phyloP scores from a whole-genome alignment of 2,888 invertebrate genomes.

The Dryomyza anilis region DNA sequence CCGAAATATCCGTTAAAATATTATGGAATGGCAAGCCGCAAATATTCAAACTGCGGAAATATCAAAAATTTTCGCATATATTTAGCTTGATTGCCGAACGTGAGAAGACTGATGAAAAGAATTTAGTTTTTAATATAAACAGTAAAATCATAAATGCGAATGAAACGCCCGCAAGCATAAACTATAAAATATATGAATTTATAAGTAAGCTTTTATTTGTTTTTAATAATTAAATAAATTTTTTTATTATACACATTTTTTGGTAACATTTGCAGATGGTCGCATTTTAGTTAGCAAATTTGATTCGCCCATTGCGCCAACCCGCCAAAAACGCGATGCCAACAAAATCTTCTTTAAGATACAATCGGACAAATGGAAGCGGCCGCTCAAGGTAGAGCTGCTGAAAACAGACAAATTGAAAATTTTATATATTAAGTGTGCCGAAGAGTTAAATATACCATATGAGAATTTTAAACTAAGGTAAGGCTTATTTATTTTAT shows the following conservation, averaged over 20 bases:
- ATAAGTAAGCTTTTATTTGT: constrained; percentile 47
- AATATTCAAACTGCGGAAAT: constrained; percentile 45
- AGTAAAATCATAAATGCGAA: constrained; percentile 42
- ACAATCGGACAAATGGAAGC: constrained; percentile 50
- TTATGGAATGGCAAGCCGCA: constrained; percentile 51
- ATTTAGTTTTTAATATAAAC: constrained; percentile 48
- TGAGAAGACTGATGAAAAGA: constrained; percentile 41
- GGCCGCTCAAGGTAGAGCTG: constrained; percentile 46
- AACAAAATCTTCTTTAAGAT: constrained; percentile 51
- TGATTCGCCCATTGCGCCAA: constrained; percentile 13
- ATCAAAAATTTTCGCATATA: constrained; percentile 52
- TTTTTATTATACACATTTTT: background rate
- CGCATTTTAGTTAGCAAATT: constrained; percentile 36
- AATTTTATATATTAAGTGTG: constrained; percentile 51
- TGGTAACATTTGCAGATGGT: too few species aligned
- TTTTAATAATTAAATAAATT: too few species aligned
- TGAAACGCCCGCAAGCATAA: constrained; percentile 51
- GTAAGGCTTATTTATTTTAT: constrained; percentile 24
- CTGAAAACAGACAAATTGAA: constrained; percentile 48
- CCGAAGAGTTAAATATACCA: constrained; percentile 50
- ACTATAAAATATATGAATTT: constrained; percentile 48
- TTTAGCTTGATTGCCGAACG: constrained; percentile 48
- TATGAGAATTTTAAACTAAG: constrained; percentile 34
- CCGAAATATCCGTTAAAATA: constrained; percentile 45
- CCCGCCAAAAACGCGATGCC: constrained; percentile 31